Conservation (phyloP, 2,113 vertebrate species). For the Sphaerodactylus townsendi region DNA sequence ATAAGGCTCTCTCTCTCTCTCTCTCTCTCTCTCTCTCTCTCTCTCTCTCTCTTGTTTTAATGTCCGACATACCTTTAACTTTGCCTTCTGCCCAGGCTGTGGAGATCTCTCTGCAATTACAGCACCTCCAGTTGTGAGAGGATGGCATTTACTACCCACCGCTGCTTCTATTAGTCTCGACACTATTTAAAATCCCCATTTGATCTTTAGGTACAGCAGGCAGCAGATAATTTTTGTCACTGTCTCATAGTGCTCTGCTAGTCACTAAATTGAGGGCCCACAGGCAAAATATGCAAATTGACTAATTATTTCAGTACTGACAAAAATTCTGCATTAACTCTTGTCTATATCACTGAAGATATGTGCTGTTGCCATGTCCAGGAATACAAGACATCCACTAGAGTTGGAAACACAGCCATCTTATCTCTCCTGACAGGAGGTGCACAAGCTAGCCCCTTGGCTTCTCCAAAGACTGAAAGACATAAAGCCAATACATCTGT, state of each 20-base stretch:
- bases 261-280: slow-evolving; percentile 54
- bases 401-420: neutral
- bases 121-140: rapidly evolving
- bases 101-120: slow-evolving; percentile 38
- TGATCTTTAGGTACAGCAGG: slow-evolving; percentile 54
- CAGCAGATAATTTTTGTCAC: slow-evolving; percentile 44
- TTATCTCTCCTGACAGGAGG: neutral
- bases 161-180: slow-evolving; percentile 40
- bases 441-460: neutral
- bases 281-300: slow-evolving; percentile 67
- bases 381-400: neutral
- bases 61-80: slow-evolving; percentile 32
- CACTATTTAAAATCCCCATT: slow-evolving; percentile 55
- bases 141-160: slow-evolving; percentile 13
- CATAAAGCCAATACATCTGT: neutral
- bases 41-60: too few relatives aligned
- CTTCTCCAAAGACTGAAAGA: neutral
- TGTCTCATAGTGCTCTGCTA: slow-evolving; percentile 45
- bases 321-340: slow-evolving; percentile 52
- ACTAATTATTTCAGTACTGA: slow-evolving; percentile 61
- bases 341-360: slow-evolving; percentile 21
- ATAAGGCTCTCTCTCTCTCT: slow-evolving; percentile 29
- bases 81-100: slow-evolving; percentile 35
- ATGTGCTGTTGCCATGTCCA: slow-evolving; percentile 22
- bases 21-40: too few relatives aligned